Base-by-base conservation (phyloP, 2,888 invertebrate species). In the Diloba caeruleocephala region DNA sequence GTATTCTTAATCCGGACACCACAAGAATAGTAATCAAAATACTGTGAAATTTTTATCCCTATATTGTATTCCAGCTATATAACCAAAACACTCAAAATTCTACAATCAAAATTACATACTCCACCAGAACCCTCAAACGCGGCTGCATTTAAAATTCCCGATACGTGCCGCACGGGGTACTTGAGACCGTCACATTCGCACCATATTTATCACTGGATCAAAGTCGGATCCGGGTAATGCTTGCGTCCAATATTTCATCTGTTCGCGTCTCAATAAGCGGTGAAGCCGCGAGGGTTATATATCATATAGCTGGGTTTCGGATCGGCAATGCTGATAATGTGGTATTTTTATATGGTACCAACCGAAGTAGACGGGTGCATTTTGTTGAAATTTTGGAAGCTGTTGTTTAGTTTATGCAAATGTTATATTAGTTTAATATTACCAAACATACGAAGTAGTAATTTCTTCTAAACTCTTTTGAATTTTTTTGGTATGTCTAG, bases 151-250 rank as follows among this genome's bases (percentile, higher is more conserved):
- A 77, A 79, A 79, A 83, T 81, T 80, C 80, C 58, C 71, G 56
- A 73, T 75, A 71, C 79, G 74, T 72, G 13, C 55, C 32, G 13
- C 52, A 31, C 46, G 51, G 65, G 68, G 68, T 66, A 63, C 54
- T 63, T 74, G 76, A 74, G 70, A 64, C 73, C 65, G 77, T 70
- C 78, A 74, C 83, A 81, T 82, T 80, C 84, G 65, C 80, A 78
- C 76, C 76, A 78, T 81, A 90, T 90, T 88, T 85, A 89, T 90
- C 89, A 89, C 82, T 78, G 88, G 89, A 86, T 89, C 85, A 84
- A 71, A 61, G 66, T 57, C 62, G 75, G 74, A 65, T 74, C 64
- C 59, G 66, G 71, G 52, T 72, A 72, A 72, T 72, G 64, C 72
- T 42, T 54, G 58, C 64, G 60, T 48, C 78, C 85, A 76, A 89